phyloP scores from a whole-genome alignment of 1,140 invertebrate species.

The Tachypleus tridentatus region DNA sequence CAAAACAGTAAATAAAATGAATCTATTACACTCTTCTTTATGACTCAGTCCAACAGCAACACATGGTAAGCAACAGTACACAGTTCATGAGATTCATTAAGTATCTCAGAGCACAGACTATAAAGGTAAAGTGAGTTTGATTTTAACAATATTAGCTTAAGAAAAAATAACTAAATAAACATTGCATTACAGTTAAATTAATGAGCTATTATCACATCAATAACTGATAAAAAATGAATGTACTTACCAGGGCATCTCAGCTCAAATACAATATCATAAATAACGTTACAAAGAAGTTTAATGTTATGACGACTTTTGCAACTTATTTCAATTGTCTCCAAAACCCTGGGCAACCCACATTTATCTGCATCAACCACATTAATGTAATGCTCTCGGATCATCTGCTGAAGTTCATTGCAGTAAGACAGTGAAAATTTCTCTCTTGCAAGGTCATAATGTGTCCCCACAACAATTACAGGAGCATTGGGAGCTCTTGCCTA shows the following conservation, averaged over 20 bases:
- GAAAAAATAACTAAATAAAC: no score
- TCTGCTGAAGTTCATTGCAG: constrained; percentile 72
- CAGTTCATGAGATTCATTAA: no score
- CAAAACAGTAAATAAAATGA: no score
- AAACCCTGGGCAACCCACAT: constrained; percentile 79
- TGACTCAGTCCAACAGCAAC: no score
- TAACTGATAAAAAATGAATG: no score
- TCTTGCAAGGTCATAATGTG: constrained; percentile 80
- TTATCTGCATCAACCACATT: constrained; percentile 91
- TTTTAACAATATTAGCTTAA: no score
- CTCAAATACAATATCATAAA: constrained; percentile 89
- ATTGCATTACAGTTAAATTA: no score
- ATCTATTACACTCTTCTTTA: no score
- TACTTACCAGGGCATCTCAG: constrained; percentile 58
- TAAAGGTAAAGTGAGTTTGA: no score
- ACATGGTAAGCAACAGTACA: no score
- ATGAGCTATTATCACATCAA: no score
- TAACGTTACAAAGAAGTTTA: constrained; percentile 74
- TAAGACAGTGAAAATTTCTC: constrained; percentile 54
- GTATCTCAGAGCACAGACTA: no score
- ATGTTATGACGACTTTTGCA: constrained; percentile 86
- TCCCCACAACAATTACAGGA: constrained; percentile 86
- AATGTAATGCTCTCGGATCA: constrained; percentile 80
- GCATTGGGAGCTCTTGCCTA: constrained; percentile 81
- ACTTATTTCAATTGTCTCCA: constrained; percentile 82